Evolutionary conservation across 2,113 vertebrate genomes (phyloP).

Genomic region (Felis chaus): DNA sequence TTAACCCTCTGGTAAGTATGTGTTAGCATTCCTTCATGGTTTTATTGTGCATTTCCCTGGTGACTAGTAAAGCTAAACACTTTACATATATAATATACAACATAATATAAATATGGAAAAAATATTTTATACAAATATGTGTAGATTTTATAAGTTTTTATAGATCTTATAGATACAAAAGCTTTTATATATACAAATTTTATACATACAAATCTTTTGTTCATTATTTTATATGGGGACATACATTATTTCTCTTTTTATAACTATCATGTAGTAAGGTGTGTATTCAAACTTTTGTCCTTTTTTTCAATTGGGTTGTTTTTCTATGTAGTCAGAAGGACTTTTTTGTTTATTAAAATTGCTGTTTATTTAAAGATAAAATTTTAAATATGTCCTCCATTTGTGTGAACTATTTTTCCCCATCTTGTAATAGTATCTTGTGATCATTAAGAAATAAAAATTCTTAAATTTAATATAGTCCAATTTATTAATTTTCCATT

Average conservation of each 20-base stretch:
- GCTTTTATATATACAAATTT: not conserved
- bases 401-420: not conserved
- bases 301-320: not conserved
- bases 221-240: not conserved
- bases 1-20: not conserved
- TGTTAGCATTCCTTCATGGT: not conserved
- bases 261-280: not conserved
- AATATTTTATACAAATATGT: not conserved
- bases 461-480: not conserved
- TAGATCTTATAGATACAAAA: not conserved
- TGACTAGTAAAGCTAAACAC: not conserved
- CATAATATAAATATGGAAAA: not conserved
- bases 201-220: not conserved
- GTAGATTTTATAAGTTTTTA: not conserved
- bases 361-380: not conserved
- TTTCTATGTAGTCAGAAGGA: not conserved
- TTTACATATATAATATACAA: not conserved
- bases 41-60: too few species aligned
- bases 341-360: not conserved
- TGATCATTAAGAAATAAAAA: not conserved
- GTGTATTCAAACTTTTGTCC: not conserved
- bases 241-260: not conserved
- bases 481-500: not conserved
- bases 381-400: not conserved
- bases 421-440: not conserved